Evolutionary conservation across 2,113 vertebrate genomes (phyloP).

Genomic region (Crotalus viridis): DNA sequence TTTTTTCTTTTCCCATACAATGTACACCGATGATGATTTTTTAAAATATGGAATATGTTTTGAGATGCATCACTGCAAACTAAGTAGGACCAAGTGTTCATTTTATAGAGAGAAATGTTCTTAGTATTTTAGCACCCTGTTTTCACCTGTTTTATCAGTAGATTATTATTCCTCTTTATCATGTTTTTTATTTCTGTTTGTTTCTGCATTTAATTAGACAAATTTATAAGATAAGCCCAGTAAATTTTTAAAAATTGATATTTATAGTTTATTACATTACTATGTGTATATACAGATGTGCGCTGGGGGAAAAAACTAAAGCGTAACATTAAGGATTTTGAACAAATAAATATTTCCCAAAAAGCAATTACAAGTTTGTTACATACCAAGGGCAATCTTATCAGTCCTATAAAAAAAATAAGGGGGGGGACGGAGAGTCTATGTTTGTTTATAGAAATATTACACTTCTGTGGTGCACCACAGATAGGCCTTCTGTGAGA

Average conservation of each 20-base stretch:
- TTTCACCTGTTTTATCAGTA: constrained; percentile 69
- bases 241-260: constrained; percentile 71
- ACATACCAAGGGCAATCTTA: constrained; percentile 43
- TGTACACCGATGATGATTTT: constrained; percentile 28
- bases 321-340: constrained; percentile 49
- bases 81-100: constrained; percentile 74
- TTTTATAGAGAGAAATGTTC: constrained; percentile 70
- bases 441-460: background rate
- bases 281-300: constrained; percentile 68
- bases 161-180: constrained; percentile 57
- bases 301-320: constrained; percentile 61
- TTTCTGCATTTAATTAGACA: constrained; percentile 76
- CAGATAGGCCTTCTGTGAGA: no score
- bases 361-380: constrained; percentile 59
- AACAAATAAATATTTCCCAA: constrained; percentile 62
- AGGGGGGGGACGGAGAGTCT: no score
- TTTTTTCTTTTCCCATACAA: background rate
- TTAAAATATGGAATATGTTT: constrained; percentile 52
- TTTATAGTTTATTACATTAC: constrained; percentile 74
- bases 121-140: constrained; percentile 60
- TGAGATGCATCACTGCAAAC: constrained; percentile 58
- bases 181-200: constrained; percentile 72
- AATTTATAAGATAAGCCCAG: constrained; percentile 64
- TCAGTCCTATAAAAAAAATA: background rate
- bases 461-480: background rate